Evolutionary conservation across 2,888 invertebrate genomes (phyloP).

Genomic region (Drosophila affinis): DNA sequence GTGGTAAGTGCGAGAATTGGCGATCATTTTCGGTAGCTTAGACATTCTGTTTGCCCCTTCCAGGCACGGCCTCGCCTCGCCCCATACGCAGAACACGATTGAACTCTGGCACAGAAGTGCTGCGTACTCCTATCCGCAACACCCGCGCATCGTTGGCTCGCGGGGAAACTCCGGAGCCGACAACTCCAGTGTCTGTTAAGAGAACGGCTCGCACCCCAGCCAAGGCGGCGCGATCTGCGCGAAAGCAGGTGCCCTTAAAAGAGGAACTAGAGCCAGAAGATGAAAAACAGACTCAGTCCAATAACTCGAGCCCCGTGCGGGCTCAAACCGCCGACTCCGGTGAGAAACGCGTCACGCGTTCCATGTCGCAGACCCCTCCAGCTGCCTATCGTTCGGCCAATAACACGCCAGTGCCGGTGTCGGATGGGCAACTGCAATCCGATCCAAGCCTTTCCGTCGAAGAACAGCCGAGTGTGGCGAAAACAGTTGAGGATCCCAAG

Average conservation of each 20-base stretch:
- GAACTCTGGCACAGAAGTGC: constrained; percentile 55
- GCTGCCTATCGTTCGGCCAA: constrained; percentile 2
- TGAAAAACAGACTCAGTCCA: neutral
- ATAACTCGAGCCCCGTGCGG: neutral
- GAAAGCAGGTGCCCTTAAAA: constrained; percentile 54
- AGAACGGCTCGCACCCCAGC: constrained; percentile 39
- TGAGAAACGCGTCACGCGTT: constrained; percentile 60
- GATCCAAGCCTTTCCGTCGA: constrained; percentile 12
- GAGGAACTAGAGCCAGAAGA: constrained; percentile 17
- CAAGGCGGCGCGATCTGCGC: constrained; percentile 41
- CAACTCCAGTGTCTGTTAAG: constrained; percentile 50
- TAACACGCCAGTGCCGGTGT: constrained; percentile 11
- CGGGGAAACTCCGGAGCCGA: constrained; percentile 52
- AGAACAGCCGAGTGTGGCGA: neutral
- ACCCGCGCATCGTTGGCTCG: constrained; percentile 61
- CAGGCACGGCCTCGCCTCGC: constrained; percentile 54
- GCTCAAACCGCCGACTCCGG: constrained; percentile 10
- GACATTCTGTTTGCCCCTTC: neutral
- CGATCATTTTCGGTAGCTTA: neutral
- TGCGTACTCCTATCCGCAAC: constrained; percentile 61
- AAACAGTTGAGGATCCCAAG: too few relatives aligned
- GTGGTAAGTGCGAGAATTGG: constrained; percentile 38
- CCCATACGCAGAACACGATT: constrained; percentile 66
- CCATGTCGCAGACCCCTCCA: constrained; percentile 66
- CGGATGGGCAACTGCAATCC: neutral